Base-by-base conservation (phyloP, 2,888 invertebrate species). In the Stenchaetothrips biformis region DNA sequence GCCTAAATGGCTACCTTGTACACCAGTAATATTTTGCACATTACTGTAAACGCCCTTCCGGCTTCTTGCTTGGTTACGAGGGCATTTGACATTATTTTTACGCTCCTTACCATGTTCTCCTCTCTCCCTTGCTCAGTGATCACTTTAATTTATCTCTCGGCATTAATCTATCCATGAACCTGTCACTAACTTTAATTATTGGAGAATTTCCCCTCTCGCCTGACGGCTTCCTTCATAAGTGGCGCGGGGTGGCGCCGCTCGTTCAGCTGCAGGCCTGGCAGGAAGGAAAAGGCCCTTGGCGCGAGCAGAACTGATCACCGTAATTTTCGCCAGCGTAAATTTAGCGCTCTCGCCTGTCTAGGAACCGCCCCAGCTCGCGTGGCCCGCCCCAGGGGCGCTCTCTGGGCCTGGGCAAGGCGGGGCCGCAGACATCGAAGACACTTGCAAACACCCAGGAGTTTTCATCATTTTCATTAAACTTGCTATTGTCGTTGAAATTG, bases 281-380 rank as follows among this genome's bases (percentile, higher is more conserved):
- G 53, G 53, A 4, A 18, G 53, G 53, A 18, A 4, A 18, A 18
- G 53, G 53, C 53, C 16, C 11, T 18, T 18, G 53, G 53, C 53
- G 59, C 16, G 59, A 59, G 59, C 59, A 59, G 67, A 74, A 74
- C 67, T 74, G 67, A 74, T 74, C 67, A 25, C 67, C 67, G 67
- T 74, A 74, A 74, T 74, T 74, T 74, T 74, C 67, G 67, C 67
- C 25, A 25, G 67, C 67, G 25, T 74, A 74, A 74, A 74, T 74
- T 74, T 74, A 25, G 21, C 67, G 67, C 21, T 74, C 53, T 53
- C 53, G 53, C 53, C 16, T 53, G 13, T 53, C 53, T 18, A 7
- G 53, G 53, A 18, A 53, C 11, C 53, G 53, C 13, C 53, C 53
- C 4, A 18, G 53, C 18, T 53, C 16, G 53, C 53, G 18, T 11